A percentile compares a stretch with the other conserved stretches of the same genome.
Evolutionary conservation across 2,113 vertebrate species (phyloP).

Genomic region (Ploceus nigricollis): DNA sequence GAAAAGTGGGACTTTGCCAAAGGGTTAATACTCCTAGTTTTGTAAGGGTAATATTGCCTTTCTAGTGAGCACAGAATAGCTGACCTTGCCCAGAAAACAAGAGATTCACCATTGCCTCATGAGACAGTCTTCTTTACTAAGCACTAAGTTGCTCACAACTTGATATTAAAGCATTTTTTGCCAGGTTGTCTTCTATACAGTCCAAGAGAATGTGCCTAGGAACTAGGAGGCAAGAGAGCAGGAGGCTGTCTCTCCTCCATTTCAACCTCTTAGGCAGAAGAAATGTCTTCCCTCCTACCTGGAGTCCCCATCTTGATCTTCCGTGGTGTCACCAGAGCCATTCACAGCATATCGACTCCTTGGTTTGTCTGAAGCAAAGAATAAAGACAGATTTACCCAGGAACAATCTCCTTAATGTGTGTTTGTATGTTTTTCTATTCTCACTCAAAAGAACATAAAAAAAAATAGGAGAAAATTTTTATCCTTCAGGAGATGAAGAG

Average conservation of each 20-base stretch:
- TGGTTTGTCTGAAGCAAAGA: constrained; percentile 80
- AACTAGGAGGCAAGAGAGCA: background rate
- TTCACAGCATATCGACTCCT: constrained; percentile 89
- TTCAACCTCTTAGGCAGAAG: background rate
- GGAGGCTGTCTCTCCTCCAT: background rate
- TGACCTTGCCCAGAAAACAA: background rate
- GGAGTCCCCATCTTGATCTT: constrained; percentile 93
- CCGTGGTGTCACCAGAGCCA: constrained; percentile 79
- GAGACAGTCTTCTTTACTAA: background rate
- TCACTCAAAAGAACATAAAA: background rate
- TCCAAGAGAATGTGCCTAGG: background rate
- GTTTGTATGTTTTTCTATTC: background rate
- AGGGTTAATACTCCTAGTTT: background rate
- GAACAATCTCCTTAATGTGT: background rate
- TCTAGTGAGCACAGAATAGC: background rate
- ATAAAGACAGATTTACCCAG: background rate
- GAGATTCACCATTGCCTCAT: background rate
- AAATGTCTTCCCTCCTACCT: constrained; percentile 75
- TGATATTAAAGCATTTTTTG: background rate
- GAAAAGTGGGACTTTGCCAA: background rate
- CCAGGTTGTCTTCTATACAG: background rate
- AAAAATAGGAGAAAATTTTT: background rate
- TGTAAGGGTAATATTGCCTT: background rate
- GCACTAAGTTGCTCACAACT: background rate
- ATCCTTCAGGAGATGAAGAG: background rate